These are phyloP conservation scores for Drosophila auraria DNA, from an alignment of 1,140 invertebrate species.

Conservation along the genomic window DNA sequence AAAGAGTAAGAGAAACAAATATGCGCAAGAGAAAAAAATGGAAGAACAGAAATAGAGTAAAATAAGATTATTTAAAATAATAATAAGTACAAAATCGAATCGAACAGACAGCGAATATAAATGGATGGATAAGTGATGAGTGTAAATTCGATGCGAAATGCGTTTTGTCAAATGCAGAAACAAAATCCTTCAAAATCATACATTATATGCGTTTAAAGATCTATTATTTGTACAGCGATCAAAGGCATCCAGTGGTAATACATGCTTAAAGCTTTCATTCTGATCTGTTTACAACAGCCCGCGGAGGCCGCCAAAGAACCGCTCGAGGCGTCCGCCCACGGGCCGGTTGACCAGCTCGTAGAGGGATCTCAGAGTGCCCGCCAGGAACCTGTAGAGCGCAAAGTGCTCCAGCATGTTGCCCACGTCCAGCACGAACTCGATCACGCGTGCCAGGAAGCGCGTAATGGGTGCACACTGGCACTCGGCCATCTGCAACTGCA, in stretches of 20 bases:
- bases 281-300: constrained; percentile 59
- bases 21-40: constrained; percentile 24
- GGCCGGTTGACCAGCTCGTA: constrained; percentile 74
- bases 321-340: constrained; percentile 60
- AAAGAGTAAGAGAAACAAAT: constrained; percentile 26
- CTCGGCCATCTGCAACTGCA: constrained; percentile 34
- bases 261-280: constrained; percentile 48
- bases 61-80: constrained; percentile 67
- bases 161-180: constrained; percentile 82
- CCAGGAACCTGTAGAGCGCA: constrained; percentile 75
- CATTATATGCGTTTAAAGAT: constrained; percentile 39
- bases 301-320: constrained; percentile 66
- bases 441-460: constrained; percentile 79
- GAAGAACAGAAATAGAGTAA: constrained; percentile 60
- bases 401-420: constrained; percentile 79
- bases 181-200: constrained; percentile 66
- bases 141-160: constrained; percentile 73
- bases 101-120: constrained; percentile 54
- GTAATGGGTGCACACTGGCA: constrained; percentile 84
- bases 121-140: constrained; percentile 35
- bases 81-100: constrained; percentile 42
- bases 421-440: constrained; percentile 77
- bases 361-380: constrained; percentile 71
- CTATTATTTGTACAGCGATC: constrained; percentile 51
- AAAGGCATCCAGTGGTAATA: constrained; percentile 37